Evolutionary conservation across 2,113 vertebrate species (phyloP).

Genomic region (Grallaria varia): DNA sequence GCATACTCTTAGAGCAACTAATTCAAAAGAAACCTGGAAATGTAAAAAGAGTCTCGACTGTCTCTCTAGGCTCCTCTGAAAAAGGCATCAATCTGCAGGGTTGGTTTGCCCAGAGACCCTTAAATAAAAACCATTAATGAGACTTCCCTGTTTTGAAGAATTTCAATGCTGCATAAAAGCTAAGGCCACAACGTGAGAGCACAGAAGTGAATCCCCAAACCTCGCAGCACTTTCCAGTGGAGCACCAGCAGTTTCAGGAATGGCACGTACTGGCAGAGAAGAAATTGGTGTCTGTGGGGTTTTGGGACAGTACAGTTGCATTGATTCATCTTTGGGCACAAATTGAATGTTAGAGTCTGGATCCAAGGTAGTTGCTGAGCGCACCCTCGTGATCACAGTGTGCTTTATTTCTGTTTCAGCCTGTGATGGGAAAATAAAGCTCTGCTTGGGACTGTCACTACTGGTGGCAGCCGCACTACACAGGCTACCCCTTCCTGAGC

Average conservation of each 20-base stretch:
- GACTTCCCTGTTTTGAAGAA: neutral
- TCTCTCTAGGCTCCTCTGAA: neutral
- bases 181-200: neutral
- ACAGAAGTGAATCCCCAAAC: neutral
- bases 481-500: neutral
- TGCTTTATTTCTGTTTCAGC: neutral
- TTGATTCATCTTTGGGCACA: neutral
- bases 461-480: neutral
- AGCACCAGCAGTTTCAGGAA: neutral
- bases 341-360: neutral
- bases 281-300: neutral
- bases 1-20: neutral
- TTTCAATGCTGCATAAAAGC: neutral
- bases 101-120: neutral
- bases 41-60: neutral
- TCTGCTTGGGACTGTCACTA: neutral
- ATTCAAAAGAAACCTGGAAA: neutral
- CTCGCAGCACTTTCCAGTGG: fast-evolving
- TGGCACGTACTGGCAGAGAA: fast-evolving
- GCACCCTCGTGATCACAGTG: neutral
- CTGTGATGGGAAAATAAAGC: neutral
- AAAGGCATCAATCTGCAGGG: neutral
- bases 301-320: neutral
- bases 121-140: neutral
- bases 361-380: neutral